phyloP scores from a whole-genome alignment of 2,797 vertebrate species.

The Gadopsis marmoratus region DNA sequence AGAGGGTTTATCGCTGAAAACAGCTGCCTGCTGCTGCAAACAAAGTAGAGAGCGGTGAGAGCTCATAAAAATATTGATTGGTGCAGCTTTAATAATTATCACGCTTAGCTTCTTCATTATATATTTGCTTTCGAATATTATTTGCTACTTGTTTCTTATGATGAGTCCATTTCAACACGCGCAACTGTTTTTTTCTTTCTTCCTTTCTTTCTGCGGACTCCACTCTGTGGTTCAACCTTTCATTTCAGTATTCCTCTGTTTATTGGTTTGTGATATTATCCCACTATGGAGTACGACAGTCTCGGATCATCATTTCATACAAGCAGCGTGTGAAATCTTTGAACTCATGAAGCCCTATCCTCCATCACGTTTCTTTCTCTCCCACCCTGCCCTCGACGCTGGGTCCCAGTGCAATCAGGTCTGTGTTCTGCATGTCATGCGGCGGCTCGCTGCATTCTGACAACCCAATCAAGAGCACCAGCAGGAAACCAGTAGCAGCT shows the following conservation, averaged over 20 bases:
- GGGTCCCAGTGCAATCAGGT: constrained; percentile 49
- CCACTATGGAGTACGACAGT: neutral
- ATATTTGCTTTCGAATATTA: neutral
- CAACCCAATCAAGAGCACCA: constrained; percentile 58
- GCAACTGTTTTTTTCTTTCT: neutral
- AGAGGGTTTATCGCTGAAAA: neutral
- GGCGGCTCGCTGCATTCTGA: constrained; percentile 44
- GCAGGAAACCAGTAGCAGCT: constrained; percentile 41
- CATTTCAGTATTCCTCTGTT: constrained; percentile 3
- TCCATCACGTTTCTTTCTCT: neutral
- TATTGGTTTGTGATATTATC: constrained; percentile 30
- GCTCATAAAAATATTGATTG: neutral
- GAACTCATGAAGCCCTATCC: neutral
- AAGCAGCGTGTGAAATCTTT: constrained; percentile 6
- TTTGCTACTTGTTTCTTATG: neutral
- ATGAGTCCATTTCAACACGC: neutral
- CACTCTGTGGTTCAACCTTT: neutral
- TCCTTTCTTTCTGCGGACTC: neutral
- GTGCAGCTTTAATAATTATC: neutral
- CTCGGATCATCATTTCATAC: constrained; percentile 20
- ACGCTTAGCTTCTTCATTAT: neutral
- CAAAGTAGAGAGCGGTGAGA: too few relatives aligned
- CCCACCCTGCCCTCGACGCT: too few relatives aligned
- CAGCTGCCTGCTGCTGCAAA: neutral
- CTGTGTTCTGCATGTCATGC: constrained; percentile 51